Evolutionary conservation across 2,888 invertebrate species (phyloP), one percentile per base, ranked within the genome.

Genomic region (Drosophila siamana): DNA sequence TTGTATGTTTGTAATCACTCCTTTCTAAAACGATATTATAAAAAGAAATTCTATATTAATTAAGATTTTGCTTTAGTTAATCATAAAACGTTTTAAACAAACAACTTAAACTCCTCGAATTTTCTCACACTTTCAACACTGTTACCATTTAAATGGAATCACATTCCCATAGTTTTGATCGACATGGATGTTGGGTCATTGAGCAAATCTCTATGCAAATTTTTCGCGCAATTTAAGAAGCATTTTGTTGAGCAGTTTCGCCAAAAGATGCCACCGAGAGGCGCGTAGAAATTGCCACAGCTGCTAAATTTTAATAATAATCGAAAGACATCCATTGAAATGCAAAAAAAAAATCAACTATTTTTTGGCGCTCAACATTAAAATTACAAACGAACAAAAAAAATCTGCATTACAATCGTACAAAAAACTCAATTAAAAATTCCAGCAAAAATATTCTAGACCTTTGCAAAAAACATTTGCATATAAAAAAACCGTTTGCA

Each of bases 391-490:
- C 69, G 72, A 50, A 67, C 61, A 82, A 88, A 81, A 80, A 78
- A 88, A 91, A 89, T 90, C 89, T 90, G 69, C 89, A 90, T 91
- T 84, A 91, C 89, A 91, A 90, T 88, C 76, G 76, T 48, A 41
- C 72, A 67, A 81, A 82, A 86, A 87, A 82, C 74, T 54, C 79
- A 79, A 86, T 86, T 77, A 78, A 80, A 83, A 80, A 78, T 87
- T 46, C 55, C 16, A 69, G 73, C 75, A 78, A 82, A 80, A 71
- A 67, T 69, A 55, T 70, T 55, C 41, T 52, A 62, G 15, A 47
- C n/a, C 61, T 28, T n/a, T 13, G 59, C 59, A 40, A 59, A 73
- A 71, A 62, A 76, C 78, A 85, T 84, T 85, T 51, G 85, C 89
- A 88, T 88, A 79, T 78, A 50, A 71, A 87, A 84, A 78, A 77